Percentiles rank a stretch among this genome's conserved stretches.
Evolutionary conservation across 2,113 vertebrate species (phyloP).

Genomic region (Apistogramma diplotaenia): DNA sequence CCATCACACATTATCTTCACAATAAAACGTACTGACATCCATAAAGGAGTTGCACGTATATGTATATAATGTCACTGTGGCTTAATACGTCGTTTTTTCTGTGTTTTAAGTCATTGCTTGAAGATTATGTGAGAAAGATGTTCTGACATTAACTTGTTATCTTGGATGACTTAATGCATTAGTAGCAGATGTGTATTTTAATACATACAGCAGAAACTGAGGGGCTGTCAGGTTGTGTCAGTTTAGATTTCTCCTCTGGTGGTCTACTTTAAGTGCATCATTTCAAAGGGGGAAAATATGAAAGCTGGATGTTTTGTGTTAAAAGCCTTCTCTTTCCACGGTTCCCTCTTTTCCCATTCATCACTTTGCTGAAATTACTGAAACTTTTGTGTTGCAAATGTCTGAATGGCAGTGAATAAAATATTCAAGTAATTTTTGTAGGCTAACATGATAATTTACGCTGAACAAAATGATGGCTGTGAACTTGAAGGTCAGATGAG

Average conservation of each 20-base stretch:
- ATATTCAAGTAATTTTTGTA: constrained; percentile 2
- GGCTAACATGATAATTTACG: background rate
- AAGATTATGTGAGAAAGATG: constrained; percentile 2
- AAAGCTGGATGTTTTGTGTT: background rate
- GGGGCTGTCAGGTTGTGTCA: constrained; percentile 9
- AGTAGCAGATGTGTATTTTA: constrained; percentile 6
- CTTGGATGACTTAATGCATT: background rate
- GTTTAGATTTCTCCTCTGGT: constrained; percentile 12
- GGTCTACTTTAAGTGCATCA: constrained; percentile 8
- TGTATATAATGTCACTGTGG: background rate
- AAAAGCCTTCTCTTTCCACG: background rate
- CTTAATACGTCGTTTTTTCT: background rate
- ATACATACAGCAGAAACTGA: background rate
- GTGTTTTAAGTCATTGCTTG: constrained; percentile 4
- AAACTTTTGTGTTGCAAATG: background rate
- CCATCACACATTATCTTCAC: background rate
- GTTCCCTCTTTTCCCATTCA: background rate
- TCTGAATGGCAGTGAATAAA: background rate
- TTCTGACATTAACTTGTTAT: constrained; percentile 5
- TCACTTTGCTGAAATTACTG: background rate
- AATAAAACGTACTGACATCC: background rate
- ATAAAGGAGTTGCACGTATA: background rate
- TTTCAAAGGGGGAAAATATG: background rate
- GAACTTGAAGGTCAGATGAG: background rate
- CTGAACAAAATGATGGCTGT: background rate